Evolutionary conservation across 1,140 invertebrate species (phyloP), one percentile per base, ranked within the genome.

Genomic region (Schlechtendalia chinensis): DNA sequence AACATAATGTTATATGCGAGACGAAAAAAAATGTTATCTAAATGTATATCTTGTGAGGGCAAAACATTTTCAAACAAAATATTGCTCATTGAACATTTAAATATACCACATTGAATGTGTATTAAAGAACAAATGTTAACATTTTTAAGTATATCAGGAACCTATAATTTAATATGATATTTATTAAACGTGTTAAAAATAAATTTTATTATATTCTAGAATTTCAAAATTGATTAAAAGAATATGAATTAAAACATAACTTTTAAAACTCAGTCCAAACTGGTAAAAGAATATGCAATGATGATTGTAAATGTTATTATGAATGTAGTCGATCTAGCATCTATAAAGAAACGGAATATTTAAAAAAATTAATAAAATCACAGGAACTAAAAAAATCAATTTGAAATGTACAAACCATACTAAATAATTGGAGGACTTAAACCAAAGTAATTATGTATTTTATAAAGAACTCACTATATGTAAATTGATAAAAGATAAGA

Each of bases 331-430:
- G 32, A 17, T 39, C 61, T 1, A 29, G 61, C 1, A 17, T 39
- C 1, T 29, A 24, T 45, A 45, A 47, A 45, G 39, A 67, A 47
- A 45, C 10, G 4, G 39, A 67, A 1, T 3, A 12, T 67, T 45
- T 19, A 0, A 67, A 67, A 45, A 67, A 19, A 47, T 22, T 22
- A 67, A 45, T 22, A n/a, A 67, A 67, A 47, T 67, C 39, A 11
- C 63, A 67, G 63, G 63, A n/a, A 67, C 19, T 14, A 67, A 67
- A 47, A 67, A 67, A 67, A 45, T 45, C 5, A 67, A 67, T 45
- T 45, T 22, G 3, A 67, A 45, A 3, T 69, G 65, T n/a, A 45
- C 29, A 67, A 67, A 32, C 14, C 63, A 67, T 45, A 67, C 45
- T n/a, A 45, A 45, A 39, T 67, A 45, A 39, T 67, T 67, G 5